A percentile compares a stretch with the other conserved stretches of the same genome.
Conservation (phyloP, 2,888 invertebrate species). For the Biston stratarius region DNA sequence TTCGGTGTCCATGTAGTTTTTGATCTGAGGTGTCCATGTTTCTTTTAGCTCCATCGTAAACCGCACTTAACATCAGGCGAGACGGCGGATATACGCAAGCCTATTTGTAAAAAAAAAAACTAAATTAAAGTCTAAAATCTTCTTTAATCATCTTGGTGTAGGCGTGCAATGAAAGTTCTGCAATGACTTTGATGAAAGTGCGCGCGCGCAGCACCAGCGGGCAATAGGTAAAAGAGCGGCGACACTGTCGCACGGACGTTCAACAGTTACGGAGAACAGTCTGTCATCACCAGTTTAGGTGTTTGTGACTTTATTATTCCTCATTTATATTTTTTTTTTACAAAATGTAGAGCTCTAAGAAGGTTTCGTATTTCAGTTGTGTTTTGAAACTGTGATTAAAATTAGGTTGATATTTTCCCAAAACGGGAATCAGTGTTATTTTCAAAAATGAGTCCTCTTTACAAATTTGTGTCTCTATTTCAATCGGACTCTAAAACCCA, state of each 20-base stretch:
- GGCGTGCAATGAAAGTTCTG: conserved; percentile 65
- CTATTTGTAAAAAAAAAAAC: too few relatives aligned
- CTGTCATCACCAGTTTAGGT: conserved; percentile 15
- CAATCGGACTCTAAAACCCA: conserved; percentile 84
- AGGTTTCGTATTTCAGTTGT: background rate
- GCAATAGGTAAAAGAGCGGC: conserved; percentile 69
- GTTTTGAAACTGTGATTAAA: background rate
- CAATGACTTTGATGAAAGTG: conserved; percentile 67
- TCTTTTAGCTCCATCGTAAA: too few relatives aligned
- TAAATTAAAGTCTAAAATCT: too few relatives aligned
- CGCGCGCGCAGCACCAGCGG: conserved; percentile 48
- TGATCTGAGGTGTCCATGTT: too few relatives aligned
- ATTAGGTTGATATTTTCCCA: background rate
- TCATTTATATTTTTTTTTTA: background rate
- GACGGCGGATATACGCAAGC: too few relatives aligned
- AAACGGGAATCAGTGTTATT: conserved; percentile 4
- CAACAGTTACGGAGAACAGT: conserved; percentile 45
- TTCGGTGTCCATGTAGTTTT: too few relatives aligned
- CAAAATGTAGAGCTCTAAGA: conserved; percentile 3
- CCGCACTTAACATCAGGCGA: too few relatives aligned
- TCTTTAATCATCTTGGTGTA: conserved; percentile 38
- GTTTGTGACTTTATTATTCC: conserved; percentile 18
- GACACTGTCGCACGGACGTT: conserved; percentile 62
- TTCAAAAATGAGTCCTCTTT: conserved; percentile 85
- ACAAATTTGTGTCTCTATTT: conserved; percentile 88